Conservation (phyloP, 2,888 invertebrate species). For the Habrosyne pyritoides region DNA sequence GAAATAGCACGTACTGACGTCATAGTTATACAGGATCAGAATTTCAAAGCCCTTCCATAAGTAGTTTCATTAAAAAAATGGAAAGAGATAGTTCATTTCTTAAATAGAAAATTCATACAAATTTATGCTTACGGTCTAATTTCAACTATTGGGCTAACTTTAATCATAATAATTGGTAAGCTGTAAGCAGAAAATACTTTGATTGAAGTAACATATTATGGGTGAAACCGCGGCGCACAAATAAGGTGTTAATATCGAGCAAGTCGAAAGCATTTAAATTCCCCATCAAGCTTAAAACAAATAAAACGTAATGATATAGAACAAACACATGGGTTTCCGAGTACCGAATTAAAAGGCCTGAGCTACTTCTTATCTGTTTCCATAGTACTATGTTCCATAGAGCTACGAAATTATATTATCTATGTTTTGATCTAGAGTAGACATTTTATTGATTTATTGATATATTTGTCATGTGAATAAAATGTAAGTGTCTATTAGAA, state of each 20-base stretch:
- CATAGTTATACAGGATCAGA: too few species aligned
- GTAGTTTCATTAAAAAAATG: too few species aligned
- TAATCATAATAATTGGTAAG: too few species aligned
- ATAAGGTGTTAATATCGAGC: neutral
- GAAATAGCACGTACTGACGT: too few species aligned
- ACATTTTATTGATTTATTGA: neutral
- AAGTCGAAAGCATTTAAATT: conserved; percentile 4
- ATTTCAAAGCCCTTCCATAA: too few species aligned
- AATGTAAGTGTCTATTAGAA: too few species aligned
- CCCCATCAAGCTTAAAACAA: conserved; percentile 9
- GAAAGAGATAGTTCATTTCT: too few species aligned
- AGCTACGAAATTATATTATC: neutral
- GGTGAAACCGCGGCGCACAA: neutral
- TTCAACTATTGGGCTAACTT: too few species aligned
- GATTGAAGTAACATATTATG: neutral
- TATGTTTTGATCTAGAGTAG: neutral
- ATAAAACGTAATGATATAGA: conserved; percentile 11
- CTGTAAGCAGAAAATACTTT: neutral
- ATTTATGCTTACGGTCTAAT: too few species aligned
- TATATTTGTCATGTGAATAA: too few species aligned
- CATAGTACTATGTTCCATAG: too few species aligned
- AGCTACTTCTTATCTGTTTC: conserved; percentile 2
- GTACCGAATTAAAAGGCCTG: conserved; percentile 12
- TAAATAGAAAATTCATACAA: too few species aligned
- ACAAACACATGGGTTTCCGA: conserved; percentile 13